Conservation (phyloP, 2,113 vertebrate species). For the Pachypanchax playfairii region DNA sequence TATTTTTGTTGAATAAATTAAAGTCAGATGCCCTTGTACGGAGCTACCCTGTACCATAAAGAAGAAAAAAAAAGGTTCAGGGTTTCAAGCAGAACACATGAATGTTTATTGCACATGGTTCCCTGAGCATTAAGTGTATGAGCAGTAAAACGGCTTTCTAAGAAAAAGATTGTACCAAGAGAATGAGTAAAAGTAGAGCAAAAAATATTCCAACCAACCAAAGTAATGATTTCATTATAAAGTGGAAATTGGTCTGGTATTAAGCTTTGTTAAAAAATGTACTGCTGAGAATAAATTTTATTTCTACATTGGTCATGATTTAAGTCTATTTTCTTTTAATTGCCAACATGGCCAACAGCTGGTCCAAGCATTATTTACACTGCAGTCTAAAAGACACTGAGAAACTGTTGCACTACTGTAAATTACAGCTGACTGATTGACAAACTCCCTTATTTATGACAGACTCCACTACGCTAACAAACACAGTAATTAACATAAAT, state of each 20-base stretch:
- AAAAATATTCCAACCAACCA: constrained; percentile 53
- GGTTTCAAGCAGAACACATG: not conserved
- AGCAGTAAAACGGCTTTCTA: constrained; percentile 42
- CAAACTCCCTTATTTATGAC: constrained; percentile 48
- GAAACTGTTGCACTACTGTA: constrained; percentile 1
- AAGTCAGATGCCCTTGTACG: constrained; percentile 5
- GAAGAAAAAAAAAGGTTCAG: constrained; percentile 15
- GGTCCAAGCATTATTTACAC: constrained; percentile 8
- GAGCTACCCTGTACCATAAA: constrained; percentile 22
- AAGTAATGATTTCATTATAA: constrained; percentile 61
- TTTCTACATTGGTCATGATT: constrained; percentile 15
- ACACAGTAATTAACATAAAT: constrained; percentile 47
- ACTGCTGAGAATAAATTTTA: constrained; percentile 33
- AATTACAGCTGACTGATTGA: constrained; percentile 34
- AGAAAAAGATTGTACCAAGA: not conserved
- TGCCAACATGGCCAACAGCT: constrained; percentile 18
- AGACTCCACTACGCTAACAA: constrained; percentile 23
- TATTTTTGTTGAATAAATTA: constrained; percentile 18
- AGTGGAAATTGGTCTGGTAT: constrained; percentile 45
- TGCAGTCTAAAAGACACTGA: not conserved
- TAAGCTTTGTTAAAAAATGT: constrained; percentile 46
- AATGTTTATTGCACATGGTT: constrained; percentile 41
- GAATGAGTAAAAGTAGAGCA: constrained; percentile 36
- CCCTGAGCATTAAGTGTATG: constrained; percentile 24
- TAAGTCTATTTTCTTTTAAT: constrained; percentile 25